Base-by-base conservation (phyloP, 2,888 invertebrate genomes). In the Theristus sp. region DNA sequence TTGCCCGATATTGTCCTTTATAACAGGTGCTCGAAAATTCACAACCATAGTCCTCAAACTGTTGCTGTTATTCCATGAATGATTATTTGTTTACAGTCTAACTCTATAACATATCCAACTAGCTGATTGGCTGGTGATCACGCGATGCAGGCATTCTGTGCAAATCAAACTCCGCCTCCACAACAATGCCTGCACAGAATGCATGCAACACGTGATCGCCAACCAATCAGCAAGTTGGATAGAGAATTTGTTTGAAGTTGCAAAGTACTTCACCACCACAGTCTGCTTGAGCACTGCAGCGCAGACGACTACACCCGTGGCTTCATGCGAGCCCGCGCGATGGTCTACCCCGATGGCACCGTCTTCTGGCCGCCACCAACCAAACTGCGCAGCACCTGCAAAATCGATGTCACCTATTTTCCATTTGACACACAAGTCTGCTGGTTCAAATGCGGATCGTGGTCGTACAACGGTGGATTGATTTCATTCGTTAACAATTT, bases 1-100 rank as follows among this genome's bases (percentile, higher is more conserved):
- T 78, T 81, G 17, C 87, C 87, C 0, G 83, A 84, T 67, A 77
- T 88, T 69, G 81, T 85, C 0, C 74, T 86, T 24, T 86, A 84
- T 67, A 87, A 87, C 30, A 86, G 86, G 60, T 75, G 17, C 17
- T n/a, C n/a, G n/a, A n/a, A n/a, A n/a, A n/a, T n/a, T n/a, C n/a
- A n/a, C n/a, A n/a, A n/a, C n/a, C n/a, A n/a, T n/a, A n/a, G n/a
- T n/a, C n/a, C n/a, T 38, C 38, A 38, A 38, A 6, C 38, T 38
- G 38, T 38, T 17, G n/a, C n/a, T n/a, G n/a, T n/a, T n/a, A n/a
- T n/a, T n/a, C n/a, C n/a, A n/a, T n/a, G n/a, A n/a, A n/a, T n/a
- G n/a, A n/a, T 38, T 13, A 17, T 38, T 38, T 38, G 38, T 38
- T 38, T 38, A 38, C 10, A 38, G 17, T 38, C 38, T n/a, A n/a